Percentiles rank a stretch among this genome's conserved stretches.
phyloP scores from a whole-genome alignment of 2,113 vertebrate species.

The Trematocara stigmaticum region DNA sequence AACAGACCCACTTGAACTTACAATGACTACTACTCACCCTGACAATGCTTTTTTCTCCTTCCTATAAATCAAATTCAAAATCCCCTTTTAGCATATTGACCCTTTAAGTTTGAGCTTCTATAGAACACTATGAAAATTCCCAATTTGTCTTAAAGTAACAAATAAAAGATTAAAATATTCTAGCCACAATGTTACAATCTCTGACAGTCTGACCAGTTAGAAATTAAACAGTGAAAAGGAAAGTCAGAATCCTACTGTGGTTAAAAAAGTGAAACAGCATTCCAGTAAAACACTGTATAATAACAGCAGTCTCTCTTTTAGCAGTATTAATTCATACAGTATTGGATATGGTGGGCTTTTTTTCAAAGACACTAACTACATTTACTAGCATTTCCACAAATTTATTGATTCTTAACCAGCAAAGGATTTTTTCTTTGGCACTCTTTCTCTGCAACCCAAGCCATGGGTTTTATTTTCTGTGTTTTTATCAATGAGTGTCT shows the following conservation, averaged over 20 bases:
- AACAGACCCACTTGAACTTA: not conserved
- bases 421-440: not conserved
- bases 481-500: not conserved
- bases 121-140: not conserved
- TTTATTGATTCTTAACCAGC: not conserved
- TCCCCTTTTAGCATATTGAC: not conserved
- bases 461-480: not conserved
- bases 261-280: not conserved
- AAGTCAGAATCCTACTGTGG: not conserved
- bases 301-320: not conserved
- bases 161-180: not conserved
- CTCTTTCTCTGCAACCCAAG: not conserved
- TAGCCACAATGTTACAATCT: not conserved
- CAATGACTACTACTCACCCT: not conserved
- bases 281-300: not conserved
- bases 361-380: not conserved
- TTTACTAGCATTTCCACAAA: not conserved
- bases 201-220: not conserved
- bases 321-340: not conserved
- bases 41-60: not conserved
- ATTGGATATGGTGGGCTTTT: not conserved
- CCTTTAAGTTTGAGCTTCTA: not conserved
- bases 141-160: not conserved
- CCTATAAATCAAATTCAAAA: not conserved
- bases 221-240: not conserved